phyloP scores from a whole-genome alignment of 1,140 invertebrate genomes.

The Sycobia sp. region DNA sequence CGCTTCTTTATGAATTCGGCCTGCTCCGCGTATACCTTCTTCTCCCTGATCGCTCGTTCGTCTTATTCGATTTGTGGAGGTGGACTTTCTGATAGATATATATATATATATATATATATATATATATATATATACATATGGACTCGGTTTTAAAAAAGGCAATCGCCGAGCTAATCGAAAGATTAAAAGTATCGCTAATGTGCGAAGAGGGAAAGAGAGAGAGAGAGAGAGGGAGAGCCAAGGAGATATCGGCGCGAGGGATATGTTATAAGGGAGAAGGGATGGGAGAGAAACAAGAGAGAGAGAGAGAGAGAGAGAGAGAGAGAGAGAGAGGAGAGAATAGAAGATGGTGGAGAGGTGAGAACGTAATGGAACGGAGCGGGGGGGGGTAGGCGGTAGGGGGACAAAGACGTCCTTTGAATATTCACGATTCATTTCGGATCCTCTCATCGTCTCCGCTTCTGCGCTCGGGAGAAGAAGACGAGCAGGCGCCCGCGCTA shows the following conservation, averaged over 20 bases:
- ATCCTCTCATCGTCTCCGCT: too few species aligned
- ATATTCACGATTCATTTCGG: conserved; percentile 33
- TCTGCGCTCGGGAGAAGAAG: too few species aligned
- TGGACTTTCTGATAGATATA: too few species aligned
- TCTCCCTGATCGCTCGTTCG: conserved; percentile 4
- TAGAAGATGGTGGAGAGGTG: too few species aligned
- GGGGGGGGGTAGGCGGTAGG: neutral
- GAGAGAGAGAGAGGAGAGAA: too few species aligned
- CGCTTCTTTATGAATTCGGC: too few species aligned
- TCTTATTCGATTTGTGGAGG: conserved; percentile 26
- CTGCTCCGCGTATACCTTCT: neutral
- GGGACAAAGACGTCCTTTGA: conserved; percentile 32
- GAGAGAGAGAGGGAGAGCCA: too few species aligned
- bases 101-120: too few species aligned
- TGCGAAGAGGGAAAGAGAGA: conserved; percentile 2
- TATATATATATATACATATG: too few species aligned
- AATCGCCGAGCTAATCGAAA: conserved; percentile 15
- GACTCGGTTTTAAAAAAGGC: neutral
- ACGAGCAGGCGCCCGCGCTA: too few species aligned
- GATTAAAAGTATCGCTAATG: conserved; percentile 28
- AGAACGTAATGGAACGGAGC: conserved; percentile 7
- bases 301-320: too few species aligned
- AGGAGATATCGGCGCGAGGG: neutral
- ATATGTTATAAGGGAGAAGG: neutral
- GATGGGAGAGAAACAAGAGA: neutral